Base-by-base conservation (phyloP, 1,140 invertebrate species). In the Ips typographus region DNA sequence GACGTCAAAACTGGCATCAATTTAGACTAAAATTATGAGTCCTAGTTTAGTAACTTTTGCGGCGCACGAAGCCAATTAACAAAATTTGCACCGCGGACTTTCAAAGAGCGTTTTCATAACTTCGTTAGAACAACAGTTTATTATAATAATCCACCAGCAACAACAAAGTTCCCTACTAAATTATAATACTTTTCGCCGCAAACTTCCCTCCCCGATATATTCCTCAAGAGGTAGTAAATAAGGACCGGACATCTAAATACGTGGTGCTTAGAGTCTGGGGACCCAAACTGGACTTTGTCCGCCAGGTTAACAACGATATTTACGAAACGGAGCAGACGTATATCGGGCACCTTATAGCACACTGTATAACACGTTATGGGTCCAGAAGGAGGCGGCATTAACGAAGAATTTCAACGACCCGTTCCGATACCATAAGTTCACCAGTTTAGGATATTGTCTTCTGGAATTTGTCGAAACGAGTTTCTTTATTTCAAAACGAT, bases 191-290 rank as follows among this genome's bases (percentile, higher is more conserved):
- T 68, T 68, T 68, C 40, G 2, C 51, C 36, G 52, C 61, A 63
- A 70, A 70, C 68, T 70, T 70, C 5, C 43, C 22, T 22, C 22
- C 42, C 55, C 60, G 56, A 70, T 70, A 70, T 70, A 70, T 70
- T 63, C 68, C 68, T 70, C 68, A 70, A 70, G 68, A 70, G 68
- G 68, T 70, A 70, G 68, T 70, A 70, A 70, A 70, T 70, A 70
- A 70, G 55, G 59, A 41, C 52, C 39, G 60, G 61, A 70, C 68
- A 70, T 70, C 68, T 70, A 70, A 70, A 70, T 70, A 70, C 59
- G 68, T 51, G 68, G 68, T 57, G 60, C 53, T 70, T 64, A 57
- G 68, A 70, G 68, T 42, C 68, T 58, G 53, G 68, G 68, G 68
- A 70, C 60, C 36, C n/a, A 60, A 62, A 64, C 68, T 62, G 68